phyloP scores from a whole-genome alignment of 37 sponge, comb jelly and placozoan genomes.

The Halisarca cf. caerulea region DNA sequence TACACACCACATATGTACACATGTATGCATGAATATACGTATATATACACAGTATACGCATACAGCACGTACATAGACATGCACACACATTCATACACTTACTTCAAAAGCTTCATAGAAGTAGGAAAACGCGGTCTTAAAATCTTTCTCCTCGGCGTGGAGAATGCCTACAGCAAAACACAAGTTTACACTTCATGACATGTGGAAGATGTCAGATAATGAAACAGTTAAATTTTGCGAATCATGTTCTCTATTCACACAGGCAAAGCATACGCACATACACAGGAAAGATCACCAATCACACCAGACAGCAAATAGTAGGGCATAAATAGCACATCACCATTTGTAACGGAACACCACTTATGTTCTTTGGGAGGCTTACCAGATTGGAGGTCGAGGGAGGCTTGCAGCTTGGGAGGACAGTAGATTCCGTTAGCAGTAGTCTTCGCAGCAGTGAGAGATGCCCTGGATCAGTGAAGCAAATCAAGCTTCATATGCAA shows the following conservation, averaged over 20 bases:
- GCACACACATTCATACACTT: background rate
- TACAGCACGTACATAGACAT: constrained; percentile 9
- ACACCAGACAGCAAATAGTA: no score
- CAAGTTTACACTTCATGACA: background rate
- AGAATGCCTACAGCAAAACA: constrained; percentile 69
- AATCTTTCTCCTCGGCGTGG: constrained; percentile 97
- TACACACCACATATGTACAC: constrained; percentile 24
- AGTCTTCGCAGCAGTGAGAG: constrained; percentile 96
- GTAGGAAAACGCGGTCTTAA: constrained; percentile 96
- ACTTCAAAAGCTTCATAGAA: constrained; percentile 99
- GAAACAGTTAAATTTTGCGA: no score
- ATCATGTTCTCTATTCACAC: no score
- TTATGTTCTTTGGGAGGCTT: background rate
- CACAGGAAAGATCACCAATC: no score
- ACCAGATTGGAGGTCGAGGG: constrained; percentile 94
- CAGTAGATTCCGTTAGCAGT: constrained; percentile 98
- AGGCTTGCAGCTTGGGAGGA: constrained; percentile 93
- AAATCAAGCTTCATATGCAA: background rate
- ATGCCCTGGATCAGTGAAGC: constrained; percentile 59
- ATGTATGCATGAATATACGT: constrained; percentile 2
- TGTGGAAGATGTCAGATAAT: no score
- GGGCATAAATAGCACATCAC: no score
- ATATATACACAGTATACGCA: constrained; percentile 26
- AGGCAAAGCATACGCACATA: no score
- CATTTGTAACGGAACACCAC: background rate